Base-by-base conservation (phyloP, 2,113 vertebrate genomes). In the Daubentonia madagascariensis region DNA sequence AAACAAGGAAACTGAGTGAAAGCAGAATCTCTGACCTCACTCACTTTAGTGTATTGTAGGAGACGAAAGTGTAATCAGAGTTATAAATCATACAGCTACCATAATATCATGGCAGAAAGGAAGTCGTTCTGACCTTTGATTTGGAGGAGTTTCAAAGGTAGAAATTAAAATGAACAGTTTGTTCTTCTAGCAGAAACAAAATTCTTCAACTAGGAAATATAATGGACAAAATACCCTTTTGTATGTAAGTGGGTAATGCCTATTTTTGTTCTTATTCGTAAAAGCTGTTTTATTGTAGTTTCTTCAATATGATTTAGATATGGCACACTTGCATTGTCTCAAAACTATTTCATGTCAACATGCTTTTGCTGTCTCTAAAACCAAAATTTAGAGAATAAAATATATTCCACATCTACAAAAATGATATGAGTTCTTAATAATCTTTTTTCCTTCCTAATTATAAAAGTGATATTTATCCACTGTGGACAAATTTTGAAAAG, bases 1-100 rank as follows among this genome's bases (percentile, higher is more conserved):
- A 98, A 97, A 85, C 88, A 94, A 97, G 92, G 96, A 97, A 97
- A 97, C 78, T 67, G 89, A 92, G 92, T 92, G 90, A 97, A 98
- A 96, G 89, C 78, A 97, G 97, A 97, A 89, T 96, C 76, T 96
- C 2, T 43, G 88, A 94, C 91, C 97, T 96, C 96, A 86, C 97
- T 97, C 87, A 65, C 80, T 96, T 85, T 59, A 94, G 90, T 67
- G 67, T 84, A 81, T 75, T 90, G 48, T 32, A 93, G 96, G 96
- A 78, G 85, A 90, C 22, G 23, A 91, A 91, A 43, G 54, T 79
- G 50, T 85, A 89, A 86, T 93, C 73, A 35, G 85, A 75, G 40
- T 67, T 92, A 92, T 85, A 92, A 96, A 95, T 94, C 95, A 94
- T 40, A 76, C 3, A 20, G 35, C 90, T 88, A 67, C 89, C 88